Percentiles rank a stretch among this genome's conserved stretches.
Conservation (phyloP, 1,140 invertebrate genomes). For the Brachystomella parvula region DNA sequence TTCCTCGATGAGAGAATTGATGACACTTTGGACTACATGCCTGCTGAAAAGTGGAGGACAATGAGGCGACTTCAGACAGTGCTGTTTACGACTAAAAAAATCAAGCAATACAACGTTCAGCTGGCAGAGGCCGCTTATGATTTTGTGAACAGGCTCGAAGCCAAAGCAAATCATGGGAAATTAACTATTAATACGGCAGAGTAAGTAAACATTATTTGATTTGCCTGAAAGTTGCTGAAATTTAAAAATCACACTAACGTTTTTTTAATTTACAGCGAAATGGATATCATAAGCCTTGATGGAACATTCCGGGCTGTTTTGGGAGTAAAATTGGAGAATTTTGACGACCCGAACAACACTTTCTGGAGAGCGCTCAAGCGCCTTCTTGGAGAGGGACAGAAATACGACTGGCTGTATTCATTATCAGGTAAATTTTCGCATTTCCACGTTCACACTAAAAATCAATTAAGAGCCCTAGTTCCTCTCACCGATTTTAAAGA, state of each 20-base stretch:
- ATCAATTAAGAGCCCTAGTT: too few relatives aligned
- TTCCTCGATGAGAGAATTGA: not conserved
- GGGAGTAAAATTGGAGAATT: conserved; percentile 14
- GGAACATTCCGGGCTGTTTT: conserved; percentile 4
- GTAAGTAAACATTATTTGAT: not conserved
- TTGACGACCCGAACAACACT: conserved; percentile 2
- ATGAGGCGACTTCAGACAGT: conserved; percentile 6
- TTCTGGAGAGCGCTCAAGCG: not conserved
- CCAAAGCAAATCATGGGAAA: not conserved
- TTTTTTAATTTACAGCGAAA: not conserved
- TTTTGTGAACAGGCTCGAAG: conserved; percentile 1
- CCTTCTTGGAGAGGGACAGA: conserved; percentile 1
- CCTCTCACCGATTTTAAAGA: too few relatives aligned
- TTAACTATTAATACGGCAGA: not conserved
- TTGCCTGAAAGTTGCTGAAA: too few relatives aligned
- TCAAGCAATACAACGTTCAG: conserved; percentile 17
- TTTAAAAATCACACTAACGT: too few relatives aligned
- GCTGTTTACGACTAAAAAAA: conserved; percentile 21
- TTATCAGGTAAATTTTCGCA: conserved; percentile 14
- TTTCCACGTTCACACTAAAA: too few relatives aligned
- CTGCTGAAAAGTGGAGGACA: conserved; percentile 8
- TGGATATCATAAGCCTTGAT: conserved; percentile 16
- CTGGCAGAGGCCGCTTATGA: conserved; percentile 4
- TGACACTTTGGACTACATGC: not conserved
- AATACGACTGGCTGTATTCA: conserved; percentile 1